Evolutionary conservation across 2,888 invertebrate genomes (phyloP), one percentile per base, ranked within the genome.

Genomic region (Brachyopa scutellaris): DNA sequence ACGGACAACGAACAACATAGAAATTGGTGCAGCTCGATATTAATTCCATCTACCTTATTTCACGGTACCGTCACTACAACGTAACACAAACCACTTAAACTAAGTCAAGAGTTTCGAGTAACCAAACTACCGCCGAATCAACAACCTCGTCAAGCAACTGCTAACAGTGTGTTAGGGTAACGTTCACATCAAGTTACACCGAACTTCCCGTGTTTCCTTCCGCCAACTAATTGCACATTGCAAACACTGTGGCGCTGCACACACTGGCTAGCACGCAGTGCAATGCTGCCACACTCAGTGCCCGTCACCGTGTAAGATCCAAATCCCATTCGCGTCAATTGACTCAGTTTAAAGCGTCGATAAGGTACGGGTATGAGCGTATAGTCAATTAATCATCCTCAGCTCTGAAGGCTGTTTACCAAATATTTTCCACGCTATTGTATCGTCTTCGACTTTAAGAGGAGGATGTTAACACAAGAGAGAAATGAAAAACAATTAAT

Each of bases 161-260:
- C n/a, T 11, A 17, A 31, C 31, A 53, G 17, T 42, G 31, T 40
- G 55, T 47, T 42, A 31, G n/a, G 26, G 45, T 45, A 15, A 23
- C 33, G 23, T 13, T 33, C 42, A 53, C 6, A 73, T 49, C 36
- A 42, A 31, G 33, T 13, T 51, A 66, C 42, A 53, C n/a, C n/a
- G n/a, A n/a, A n/a, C 17, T 40, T 36, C 31, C 19, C 47, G 15
- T 38, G 8, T 29, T 77, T 77, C 76, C 70, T 69, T 77, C 76
- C 76, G 53, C 53, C 33, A 42, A 11, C 26, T 61, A 57, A 57
- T 49, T 31, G 19, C 57, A 15, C 23, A n/a, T n/a, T 45, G 53
- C 49, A 5, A 13, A 29, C n/a, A n/a, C n/a, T 17, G 17, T 36
- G 55, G 55, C 57, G n/a, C 53, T 4, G 67, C 61, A 47, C 45